Evolutionary conservation across 1,140 invertebrate genomes (phyloP), one percentile per base, ranked within the genome.

Genomic region (Lasioglossum baleicum): DNA sequence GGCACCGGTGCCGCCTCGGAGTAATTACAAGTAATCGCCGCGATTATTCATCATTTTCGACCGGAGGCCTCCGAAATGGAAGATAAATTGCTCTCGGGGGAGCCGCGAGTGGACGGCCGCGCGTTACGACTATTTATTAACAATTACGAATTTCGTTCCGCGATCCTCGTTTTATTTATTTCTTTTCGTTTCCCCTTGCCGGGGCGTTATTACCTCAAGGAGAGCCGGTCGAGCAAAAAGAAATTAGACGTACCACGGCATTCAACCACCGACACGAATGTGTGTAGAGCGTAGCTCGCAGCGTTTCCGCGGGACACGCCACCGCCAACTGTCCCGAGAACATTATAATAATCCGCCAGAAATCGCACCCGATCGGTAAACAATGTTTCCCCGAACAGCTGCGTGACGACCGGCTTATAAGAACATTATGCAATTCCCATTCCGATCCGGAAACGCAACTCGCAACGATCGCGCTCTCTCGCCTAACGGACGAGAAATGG

Each of bases 341-440:
- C 71, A 71, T 48, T 79, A 83, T 83, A 70, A 84, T 84, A 80
- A 74, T 58, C 61, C 42, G 42, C 26, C 40, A 8, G 17, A 22
- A 48, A 72, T 63, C n/a, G 17, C 20, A 26, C 56, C n/a, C 17
- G 31, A 17, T 2, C 26, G 60, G 74, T 79, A 70, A 56, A 22
- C 44, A 26, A 22, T 22, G 40, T 70, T 67, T 40, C 20, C 31
- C 8, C 17, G 11, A 60, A 11, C 22, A 53, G 31, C 13, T 35
- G 75, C 51, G 69, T 70, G 35, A 66, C 72, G 71, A 58, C 75
- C 44, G 66, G 7, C 42, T 44, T 26, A 65, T 74, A 73, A 22
- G 75, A 80, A 71, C 74, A 83, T 70, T 82, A 69, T 60, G 66
- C 70, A 80, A 84, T 60, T 80, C 74, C 35, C 53, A 75, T 67